These are phyloP conservation scores for Thamnophis elegans DNA, from an alignment of 2,797 vertebrate species.

Conservation along the genomic window DNA sequence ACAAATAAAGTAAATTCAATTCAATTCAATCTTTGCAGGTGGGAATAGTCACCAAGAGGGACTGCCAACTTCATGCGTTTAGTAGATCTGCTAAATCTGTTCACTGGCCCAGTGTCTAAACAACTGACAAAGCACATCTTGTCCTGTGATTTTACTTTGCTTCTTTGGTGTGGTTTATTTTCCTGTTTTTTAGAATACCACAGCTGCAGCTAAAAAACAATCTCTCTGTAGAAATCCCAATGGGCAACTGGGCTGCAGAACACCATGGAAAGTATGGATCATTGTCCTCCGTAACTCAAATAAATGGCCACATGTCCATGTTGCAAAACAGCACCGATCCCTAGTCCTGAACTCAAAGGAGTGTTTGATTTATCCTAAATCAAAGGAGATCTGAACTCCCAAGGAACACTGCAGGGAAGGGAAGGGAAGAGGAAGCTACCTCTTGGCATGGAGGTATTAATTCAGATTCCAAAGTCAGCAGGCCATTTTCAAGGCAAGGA, in stretches of 20 bases:
- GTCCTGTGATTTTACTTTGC: conserved; percentile 38
- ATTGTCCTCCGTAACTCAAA: not conserved
- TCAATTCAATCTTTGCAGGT: conserved; percentile 22
- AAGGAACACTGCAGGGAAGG: not conserved
- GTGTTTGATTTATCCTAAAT: not conserved
- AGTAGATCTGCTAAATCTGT: conserved; percentile 19
- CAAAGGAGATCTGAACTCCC: not conserved
- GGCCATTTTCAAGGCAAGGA: not conserved
- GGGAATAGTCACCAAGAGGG: not conserved
- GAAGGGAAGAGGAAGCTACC: not conserved
- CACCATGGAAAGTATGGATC: conserved; percentile 39
- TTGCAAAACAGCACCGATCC: conserved; percentile 23
- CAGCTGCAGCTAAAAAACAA: conserved; percentile 58
- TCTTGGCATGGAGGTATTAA: not conserved
- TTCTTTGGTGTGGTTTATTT: conserved; percentile 9
- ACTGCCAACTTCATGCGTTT: conserved; percentile 40
- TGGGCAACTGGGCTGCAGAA: conserved; percentile 14
- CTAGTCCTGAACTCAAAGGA: not conserved
- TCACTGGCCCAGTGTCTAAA: conserved; percentile 13
- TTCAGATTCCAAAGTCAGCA: conserved; percentile 2
- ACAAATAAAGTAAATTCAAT: too few species aligned
- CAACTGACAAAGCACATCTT: conserved; percentile 41
- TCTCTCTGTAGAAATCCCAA: conserved; percentile 49
- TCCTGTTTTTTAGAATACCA: conserved; percentile 51
- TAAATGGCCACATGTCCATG: not conserved